These are phyloP conservation scores for Scelioninae gen. 2 DNA, from an alignment of 2,888 invertebrate species.

Conservation along the genomic window DNA sequence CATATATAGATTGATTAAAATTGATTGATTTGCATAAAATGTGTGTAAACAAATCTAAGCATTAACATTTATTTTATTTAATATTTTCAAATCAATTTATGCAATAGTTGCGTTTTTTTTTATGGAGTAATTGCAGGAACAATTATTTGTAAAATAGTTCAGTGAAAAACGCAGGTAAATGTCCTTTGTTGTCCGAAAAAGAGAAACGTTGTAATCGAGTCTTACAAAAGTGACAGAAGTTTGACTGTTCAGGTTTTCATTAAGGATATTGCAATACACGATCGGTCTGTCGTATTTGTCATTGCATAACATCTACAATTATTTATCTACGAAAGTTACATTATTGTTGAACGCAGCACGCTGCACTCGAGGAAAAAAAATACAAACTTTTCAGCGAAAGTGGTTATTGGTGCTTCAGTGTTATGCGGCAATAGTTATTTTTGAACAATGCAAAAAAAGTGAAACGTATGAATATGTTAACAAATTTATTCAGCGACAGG, in stretches of 20 bases:
- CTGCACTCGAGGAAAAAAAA: slow-evolving; percentile 29
- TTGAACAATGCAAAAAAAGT: slow-evolving; percentile 6
- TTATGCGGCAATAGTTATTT: slow-evolving; percentile 6
- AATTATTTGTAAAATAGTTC: background rate
- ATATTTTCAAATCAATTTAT: too few relatives aligned
- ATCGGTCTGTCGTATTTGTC: slow-evolving; percentile 49
- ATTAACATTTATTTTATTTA: too few relatives aligned
- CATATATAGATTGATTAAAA: too few relatives aligned
- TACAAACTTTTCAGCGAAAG: slow-evolving; percentile 34
- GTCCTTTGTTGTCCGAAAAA: slow-evolving; percentile 41
- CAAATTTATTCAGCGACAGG: slow-evolving; percentile 12
- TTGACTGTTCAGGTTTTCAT: slow-evolving; percentile 52
- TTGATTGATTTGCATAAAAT: too few relatives aligned
- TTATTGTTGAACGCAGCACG: slow-evolving; percentile 34
- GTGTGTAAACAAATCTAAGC: too few relatives aligned
- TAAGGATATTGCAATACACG: slow-evolving; percentile 58
- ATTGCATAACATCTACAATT: slow-evolving; percentile 47
- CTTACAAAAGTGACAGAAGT: slow-evolving; percentile 60
- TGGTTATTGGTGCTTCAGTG: slow-evolving; percentile 10
- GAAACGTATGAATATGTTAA: slow-evolving; percentile 14
- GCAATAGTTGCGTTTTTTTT: too few relatives aligned
- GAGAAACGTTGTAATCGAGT: slow-evolving; percentile 56
- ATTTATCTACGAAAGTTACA: slow-evolving; percentile 52
- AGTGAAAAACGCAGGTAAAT: slow-evolving; percentile 12
- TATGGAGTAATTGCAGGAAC: background rate